A percentile compares a stretch with the other conserved stretches of the same genome.
These are phyloP conservation scores for Myoxocephalus aenaeus DNA, from an alignment of 2,797 vertebrate genomes.

Conservation along the genomic window DNA sequence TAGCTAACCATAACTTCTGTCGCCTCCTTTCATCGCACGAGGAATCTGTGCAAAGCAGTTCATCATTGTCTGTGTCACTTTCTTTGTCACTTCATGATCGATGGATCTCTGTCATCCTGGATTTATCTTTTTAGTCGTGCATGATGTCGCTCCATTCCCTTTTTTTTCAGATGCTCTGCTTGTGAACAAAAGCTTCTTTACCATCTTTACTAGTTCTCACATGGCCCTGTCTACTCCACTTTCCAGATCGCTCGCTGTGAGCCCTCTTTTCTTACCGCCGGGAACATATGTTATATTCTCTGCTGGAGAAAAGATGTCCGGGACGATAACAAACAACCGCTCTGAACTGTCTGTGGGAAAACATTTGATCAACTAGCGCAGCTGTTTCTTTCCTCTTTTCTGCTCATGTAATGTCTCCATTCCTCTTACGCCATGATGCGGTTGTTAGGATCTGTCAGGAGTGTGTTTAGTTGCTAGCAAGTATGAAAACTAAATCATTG, in stretches of 20 bases:
- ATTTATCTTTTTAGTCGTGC: background rate
- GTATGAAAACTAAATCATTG: too few relatives aligned
- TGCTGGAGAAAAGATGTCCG: background rate
- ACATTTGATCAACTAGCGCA: conserved; percentile 12
- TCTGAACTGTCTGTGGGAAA: background rate
- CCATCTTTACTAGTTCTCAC: background rate
- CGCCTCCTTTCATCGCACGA: background rate
- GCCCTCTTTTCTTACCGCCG: background rate
- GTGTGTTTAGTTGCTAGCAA: too few relatives aligned
- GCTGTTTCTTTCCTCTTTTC: background rate
- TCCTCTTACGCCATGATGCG: background rate
- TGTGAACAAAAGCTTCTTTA: background rate
- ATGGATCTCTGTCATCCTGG: background rate
- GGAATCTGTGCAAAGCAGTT: conserved; percentile 13
- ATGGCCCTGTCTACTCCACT: background rate
- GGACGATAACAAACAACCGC: background rate
- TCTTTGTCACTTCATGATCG: conserved; percentile 1
- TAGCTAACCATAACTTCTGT: background rate
- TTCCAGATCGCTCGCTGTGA: background rate
- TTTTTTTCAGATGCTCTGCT: background rate
- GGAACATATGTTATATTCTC: background rate
- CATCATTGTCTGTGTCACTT: background rate
- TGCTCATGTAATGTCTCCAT: background rate
- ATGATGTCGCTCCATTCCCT: background rate
- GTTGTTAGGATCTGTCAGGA: background rate